Percentiles rank a stretch among this genome's conserved stretches.
These are phyloP conservation scores for Tetramorium parvispinum DNA, from an alignment of 1,140 invertebrate species.

Conservation along the genomic window DNA sequence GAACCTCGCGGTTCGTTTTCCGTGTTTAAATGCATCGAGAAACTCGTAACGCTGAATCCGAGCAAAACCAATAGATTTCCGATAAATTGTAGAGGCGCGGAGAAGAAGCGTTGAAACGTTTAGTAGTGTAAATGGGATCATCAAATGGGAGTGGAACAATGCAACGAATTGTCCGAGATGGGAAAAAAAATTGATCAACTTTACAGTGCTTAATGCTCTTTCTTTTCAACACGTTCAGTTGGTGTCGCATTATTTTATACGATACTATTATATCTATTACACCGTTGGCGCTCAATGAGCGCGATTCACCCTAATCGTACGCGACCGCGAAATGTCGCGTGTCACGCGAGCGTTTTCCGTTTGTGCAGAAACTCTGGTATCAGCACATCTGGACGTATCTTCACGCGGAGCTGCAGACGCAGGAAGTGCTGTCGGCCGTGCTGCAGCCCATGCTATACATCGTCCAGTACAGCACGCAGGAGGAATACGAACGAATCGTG, in stretches of 20 bases:
- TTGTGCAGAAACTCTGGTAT: constrained; percentile 96
- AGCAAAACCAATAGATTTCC: constrained; percentile 18
- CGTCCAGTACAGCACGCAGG: constrained; percentile 92
- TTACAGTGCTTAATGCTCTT: neutral
- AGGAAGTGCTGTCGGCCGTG: constrained; percentile 95
- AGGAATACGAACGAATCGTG: constrained; percentile 94
- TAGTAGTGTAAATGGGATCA: neutral
- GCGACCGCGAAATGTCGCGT: neutral
- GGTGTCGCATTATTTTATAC: neutral
- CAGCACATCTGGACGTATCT: constrained; percentile 97
- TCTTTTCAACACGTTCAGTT: neutral
- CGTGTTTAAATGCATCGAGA: neutral
- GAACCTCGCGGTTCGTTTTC: neutral
- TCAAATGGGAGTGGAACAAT: neutral
- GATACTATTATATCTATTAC: too few relatives aligned
- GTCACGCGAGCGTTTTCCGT: constrained; percentile 33
- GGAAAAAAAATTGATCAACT: neutral
- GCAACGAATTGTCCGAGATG: neutral
- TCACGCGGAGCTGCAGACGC: constrained; percentile 93
- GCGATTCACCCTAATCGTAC: neutral
- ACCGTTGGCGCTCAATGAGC: too few relatives aligned
- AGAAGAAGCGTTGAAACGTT: neutral
- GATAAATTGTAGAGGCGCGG: neutral
- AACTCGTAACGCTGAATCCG: neutral
- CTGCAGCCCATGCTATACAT: constrained; percentile 95